These are phyloP conservation scores for Brachylomia viminalis DNA, from an alignment of 2,888 invertebrate genomes.

Conservation along the genomic window DNA sequence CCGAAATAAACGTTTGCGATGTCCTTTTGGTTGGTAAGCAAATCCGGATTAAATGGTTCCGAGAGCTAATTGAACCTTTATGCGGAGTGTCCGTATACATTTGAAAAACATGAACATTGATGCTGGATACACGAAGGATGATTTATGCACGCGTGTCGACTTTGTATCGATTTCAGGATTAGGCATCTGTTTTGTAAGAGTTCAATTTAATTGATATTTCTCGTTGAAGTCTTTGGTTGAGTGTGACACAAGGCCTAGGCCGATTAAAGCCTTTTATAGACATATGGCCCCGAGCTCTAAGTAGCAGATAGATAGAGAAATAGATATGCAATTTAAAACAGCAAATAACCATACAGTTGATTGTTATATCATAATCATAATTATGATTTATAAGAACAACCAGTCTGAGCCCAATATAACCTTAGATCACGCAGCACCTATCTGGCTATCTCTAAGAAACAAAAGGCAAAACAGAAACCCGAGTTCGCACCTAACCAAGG, in stretches of 20 bases:
- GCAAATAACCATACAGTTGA: no score
- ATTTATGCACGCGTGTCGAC: slow-evolving; percentile 3
- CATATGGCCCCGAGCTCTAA: no score
- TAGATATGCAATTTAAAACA: no score
- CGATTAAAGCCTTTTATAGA: background rate
- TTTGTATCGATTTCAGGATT: slow-evolving; percentile 36
- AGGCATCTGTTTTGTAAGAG: background rate
- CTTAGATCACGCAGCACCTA: background rate
- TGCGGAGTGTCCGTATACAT: slow-evolving; percentile 54
- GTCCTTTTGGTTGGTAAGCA: slow-evolving; percentile 73
- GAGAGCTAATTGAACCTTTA: slow-evolving; percentile 70
- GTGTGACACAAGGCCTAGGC: background rate
- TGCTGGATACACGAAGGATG: slow-evolving; percentile 12
- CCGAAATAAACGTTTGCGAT: slow-evolving; percentile 67
- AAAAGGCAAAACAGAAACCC: slow-evolving; percentile 6
- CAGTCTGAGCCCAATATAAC: no score
- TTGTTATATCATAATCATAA: no score
- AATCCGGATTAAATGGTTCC: slow-evolving; percentile 76
- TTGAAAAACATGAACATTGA: slow-evolving; percentile 53
- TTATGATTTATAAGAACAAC: no score
- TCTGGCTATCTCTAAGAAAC: background rate
- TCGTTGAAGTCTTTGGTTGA: background rate
- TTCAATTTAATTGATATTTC: background rate
- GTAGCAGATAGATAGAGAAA: no score
- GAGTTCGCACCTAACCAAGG: background rate